Evolutionary conservation across 2,113 vertebrate genomes (phyloP).

Genomic region (Genyomyrus donnyi): DNA sequence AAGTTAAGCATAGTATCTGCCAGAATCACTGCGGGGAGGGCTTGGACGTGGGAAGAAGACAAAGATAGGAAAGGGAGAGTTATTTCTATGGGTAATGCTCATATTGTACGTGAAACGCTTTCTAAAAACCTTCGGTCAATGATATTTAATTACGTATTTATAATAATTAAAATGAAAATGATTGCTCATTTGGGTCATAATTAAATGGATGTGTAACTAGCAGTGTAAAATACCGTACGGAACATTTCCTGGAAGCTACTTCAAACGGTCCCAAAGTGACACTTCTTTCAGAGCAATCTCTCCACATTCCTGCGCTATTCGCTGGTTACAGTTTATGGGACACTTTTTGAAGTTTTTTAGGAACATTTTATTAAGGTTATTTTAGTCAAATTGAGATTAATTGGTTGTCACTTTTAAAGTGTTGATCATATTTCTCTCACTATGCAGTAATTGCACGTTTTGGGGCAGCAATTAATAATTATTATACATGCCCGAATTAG

Average conservation of each 20-base stretch:
- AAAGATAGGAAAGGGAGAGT: background rate
- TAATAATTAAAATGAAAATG: background rate
- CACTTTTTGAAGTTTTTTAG: background rate
- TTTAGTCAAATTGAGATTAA: conserved; percentile 13
- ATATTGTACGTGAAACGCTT: background rate
- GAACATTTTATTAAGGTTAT: background rate
- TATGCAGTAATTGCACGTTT: background rate
- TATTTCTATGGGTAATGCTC: background rate
- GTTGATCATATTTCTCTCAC: conserved; percentile 6
- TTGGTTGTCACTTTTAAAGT: conserved; percentile 4
- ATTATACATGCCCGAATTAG: background rate
- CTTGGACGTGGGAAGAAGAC: background rate
- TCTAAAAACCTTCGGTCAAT: background rate
- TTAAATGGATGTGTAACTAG: background rate
- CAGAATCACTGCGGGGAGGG: background rate
- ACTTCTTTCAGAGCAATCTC: background rate
- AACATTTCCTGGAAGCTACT: background rate
- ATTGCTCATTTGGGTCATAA: background rate
- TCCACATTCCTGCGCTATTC: background rate
- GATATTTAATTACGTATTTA: background rate
- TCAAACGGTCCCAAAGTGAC: background rate
- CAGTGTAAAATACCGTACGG: background rate
- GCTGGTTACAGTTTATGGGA: background rate
- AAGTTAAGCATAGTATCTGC: conserved; percentile 1
- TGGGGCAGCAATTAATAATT: conserved; percentile 11